Evolutionary conservation across 2,888 invertebrate species (phyloP).

Genomic region (Melolontha melolontha): DNA sequence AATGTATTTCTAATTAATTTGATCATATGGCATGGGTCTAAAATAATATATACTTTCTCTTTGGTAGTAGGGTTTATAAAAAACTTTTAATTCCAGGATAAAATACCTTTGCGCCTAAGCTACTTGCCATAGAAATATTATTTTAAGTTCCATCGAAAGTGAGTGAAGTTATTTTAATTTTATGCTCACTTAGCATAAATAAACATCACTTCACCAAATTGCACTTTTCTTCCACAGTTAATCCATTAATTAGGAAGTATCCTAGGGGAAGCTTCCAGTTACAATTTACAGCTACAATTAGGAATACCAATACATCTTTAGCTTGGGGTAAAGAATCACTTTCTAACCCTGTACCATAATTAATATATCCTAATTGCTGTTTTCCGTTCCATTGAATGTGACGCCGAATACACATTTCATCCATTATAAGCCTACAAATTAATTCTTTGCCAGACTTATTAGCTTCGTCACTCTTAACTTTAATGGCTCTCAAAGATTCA

Average conservation of each 20-base stretch:
- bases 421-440: conserved; percentile 51
- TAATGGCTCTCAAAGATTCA: conserved; percentile 45
- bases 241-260: conserved; percentile 49
- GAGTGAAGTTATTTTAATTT: conserved; percentile 46
- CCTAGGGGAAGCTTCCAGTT: conserved; percentile 51
- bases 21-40: conserved; percentile 52
- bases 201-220: conserved; percentile 45
- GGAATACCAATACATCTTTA: conserved; percentile 52
- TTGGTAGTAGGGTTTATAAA: conserved; percentile 50
- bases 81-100: conserved; percentile 35
- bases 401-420: conserved; percentile 55
- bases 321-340: conserved; percentile 49
- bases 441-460: conserved; percentile 5
- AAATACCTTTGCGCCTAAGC: conserved; percentile 37
- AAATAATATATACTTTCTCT: conserved; percentile 46
- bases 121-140: conserved; percentile 45
- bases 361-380: conserved; percentile 51
- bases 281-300: conserved; percentile 50
- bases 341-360: conserved; percentile 49
- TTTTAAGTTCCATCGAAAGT: conserved; percentile 52
- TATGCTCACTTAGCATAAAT: conserved; percentile 47
- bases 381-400: conserved; percentile 50
- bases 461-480: conserved; percentile 32
- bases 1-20: conserved; percentile 50
- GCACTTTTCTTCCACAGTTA: conserved; percentile 42